These are phyloP conservation scores for Heptranchias perlo DNA, from an alignment of 2,113 vertebrate species.

Conservation along the genomic window DNA sequence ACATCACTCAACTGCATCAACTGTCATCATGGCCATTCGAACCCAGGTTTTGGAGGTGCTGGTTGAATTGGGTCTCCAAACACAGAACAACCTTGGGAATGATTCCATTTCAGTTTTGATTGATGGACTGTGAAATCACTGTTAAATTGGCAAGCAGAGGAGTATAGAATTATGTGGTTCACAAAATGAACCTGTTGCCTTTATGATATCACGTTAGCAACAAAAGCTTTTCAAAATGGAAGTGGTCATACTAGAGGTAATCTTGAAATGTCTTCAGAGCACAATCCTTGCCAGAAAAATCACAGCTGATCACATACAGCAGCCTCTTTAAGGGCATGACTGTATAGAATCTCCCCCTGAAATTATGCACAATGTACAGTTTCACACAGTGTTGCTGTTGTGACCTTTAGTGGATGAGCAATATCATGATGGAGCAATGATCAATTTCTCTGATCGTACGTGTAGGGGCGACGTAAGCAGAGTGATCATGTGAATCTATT, in stretches of 20 bases:
- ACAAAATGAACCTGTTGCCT: not conserved
- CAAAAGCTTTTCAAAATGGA: not conserved
- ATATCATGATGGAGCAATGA: not conserved
- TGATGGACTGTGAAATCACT: not conserved
- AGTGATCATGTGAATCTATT: not conserved
- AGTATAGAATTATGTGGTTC: not conserved
- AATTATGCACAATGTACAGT: not conserved
- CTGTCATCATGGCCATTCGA: not conserved
- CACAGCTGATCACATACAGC: not conserved
- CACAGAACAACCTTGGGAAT: not conserved
- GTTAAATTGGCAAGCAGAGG: not conserved
- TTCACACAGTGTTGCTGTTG: not conserved
- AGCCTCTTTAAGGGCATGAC: not conserved
- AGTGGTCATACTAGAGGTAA: not conserved
- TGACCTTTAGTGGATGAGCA: slow-evolving; percentile 27
- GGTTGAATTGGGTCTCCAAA: not conserved
- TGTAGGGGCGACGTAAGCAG: not conserved
- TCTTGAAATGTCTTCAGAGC: not conserved
- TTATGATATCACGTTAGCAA: not conserved
- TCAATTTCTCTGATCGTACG: not conserved
- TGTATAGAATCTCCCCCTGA: not conserved
- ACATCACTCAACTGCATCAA: not conserved
- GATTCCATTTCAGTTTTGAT: not conserved
- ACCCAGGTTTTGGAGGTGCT: not conserved
- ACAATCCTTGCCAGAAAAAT: not conserved